These are phyloP conservation scores for Bradypodion pumilum DNA, from an alignment of 2,797 vertebrate species.

Conservation along the genomic window DNA sequence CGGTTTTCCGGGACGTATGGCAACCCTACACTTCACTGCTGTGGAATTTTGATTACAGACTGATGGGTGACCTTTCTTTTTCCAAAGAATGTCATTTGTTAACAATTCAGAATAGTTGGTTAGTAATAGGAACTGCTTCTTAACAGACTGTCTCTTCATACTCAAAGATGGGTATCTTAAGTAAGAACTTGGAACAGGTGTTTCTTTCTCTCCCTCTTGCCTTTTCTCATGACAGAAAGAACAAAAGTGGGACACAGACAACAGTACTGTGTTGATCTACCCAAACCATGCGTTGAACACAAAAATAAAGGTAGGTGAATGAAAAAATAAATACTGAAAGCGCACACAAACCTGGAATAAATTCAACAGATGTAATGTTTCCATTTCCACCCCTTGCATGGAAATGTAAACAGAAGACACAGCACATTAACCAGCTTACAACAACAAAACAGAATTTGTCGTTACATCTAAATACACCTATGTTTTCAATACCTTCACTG, in stretches of 20 bases:
- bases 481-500: too few relatives aligned
- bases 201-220: neutral
- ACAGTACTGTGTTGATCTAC: neutral
- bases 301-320: neutral
- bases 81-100: neutral
- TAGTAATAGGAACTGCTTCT: neutral
- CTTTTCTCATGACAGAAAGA: neutral
- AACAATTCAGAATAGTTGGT: neutral
- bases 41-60: neutral
- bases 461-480: neutral
- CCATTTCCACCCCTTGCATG: neutral
- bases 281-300: neutral
- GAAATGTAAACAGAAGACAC: neutral
- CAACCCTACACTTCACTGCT: too few relatives aligned
- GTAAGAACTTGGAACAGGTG: neutral
- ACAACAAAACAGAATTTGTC: neutral
- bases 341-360: neutral
- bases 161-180: neutral
- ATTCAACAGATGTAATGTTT: neutral
- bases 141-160: neutral
- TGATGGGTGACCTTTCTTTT: neutral
- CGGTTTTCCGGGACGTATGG: too few relatives aligned
- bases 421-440: neutral
- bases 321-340: neutral
- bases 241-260: neutral